Evolutionary conservation across 2,888 invertebrate species (phyloP), one percentile per base, ranked within the genome.

Genomic region (Patella ulyssiponensis): DNA sequence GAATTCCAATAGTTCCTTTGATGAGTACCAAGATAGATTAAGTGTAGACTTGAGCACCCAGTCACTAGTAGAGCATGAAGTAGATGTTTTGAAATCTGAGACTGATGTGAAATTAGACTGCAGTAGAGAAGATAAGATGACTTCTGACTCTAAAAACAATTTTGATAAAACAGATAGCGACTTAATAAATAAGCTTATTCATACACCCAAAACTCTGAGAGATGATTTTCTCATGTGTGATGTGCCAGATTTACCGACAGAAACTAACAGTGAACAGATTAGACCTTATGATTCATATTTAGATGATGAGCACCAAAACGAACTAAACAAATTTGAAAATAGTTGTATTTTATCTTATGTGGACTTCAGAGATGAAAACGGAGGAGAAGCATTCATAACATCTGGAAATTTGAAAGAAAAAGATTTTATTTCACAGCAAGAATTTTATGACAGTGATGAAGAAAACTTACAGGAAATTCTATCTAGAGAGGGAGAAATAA

Each of bases 101-200:
- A 64, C 64, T 12, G 23, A 23, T 64, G 20, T 64, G 64, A 64
- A 64, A 64, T 64, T 23, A 64, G 64, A 64, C 64, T 64, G 64
- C 12, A 64, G 64, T 64, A 23, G 20, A 5, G 23, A 23, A 64
- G 64, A 64, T 64, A 64, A 64, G 64, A 64, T 14, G 20, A 64
- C 64, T 64, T 64, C 64, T 23, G 20, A 23, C 64, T 23, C 64
- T 64, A 23, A 64, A 64, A 64, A 23, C 20, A 64, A 64, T 23
- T 20, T 64, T 64, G 64, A 64, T 64, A 64, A 64, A 64, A 64
- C 20, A 64, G 64, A 64, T 64, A 64, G 23, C 14, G 20, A 23
- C 64, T 64, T 64, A 20, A 64, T 64, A 64, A 64, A 64, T 64
- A 64, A 11, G 23, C 20, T 20, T 11, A 64, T 64, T 64, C 64